Base-by-base conservation (phyloP, 2,113 vertebrate species). In the Euleptes europaea region DNA sequence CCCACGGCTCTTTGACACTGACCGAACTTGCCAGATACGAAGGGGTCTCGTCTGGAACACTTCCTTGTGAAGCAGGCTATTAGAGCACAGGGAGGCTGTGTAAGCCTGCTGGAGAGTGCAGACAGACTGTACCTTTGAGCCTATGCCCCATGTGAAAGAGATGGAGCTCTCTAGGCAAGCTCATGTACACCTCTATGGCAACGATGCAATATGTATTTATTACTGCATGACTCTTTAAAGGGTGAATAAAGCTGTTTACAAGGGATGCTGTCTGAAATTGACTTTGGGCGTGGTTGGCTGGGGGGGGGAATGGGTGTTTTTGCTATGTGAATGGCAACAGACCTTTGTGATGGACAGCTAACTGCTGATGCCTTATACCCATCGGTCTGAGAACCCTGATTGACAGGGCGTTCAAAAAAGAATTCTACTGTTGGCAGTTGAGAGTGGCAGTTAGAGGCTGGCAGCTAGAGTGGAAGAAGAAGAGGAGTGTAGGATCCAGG, bases 191-290 rank as follows among this genome's bases (percentile, higher is more conserved):
- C 42, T 69, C 88, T 74, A 63, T 49, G 88, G 82, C 88, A 66
- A 88, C 49, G 71, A 90, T 88, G 92, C 90, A 90, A 91, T 89
- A 90, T 93, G 88, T 93, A 90, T 76, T 91, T 91, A 92, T 89
- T 88, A 88, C 92, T 94, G 94, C 93, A 94, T 94, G 94, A 90
- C 86, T 93, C 93, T 85, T 78, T 71, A 88, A 83, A 93, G 92
- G 80, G 76, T 77, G 88, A 94, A 94, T 94, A 93, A 94, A 94
- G 57, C 76, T 90, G 93, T 93, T 94, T 89, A 92, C 90, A 90
- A 85, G 83, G 88, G 83, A 90, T 60, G 5, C 33, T 72, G 54
- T 19, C 28, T 83, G 69, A 42, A 73, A 74, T 28, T 33, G 17
- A 65, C 21, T 78, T 19, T 77, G 13, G 54, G 51, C 19, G 31